phyloP scores from a whole-genome alignment of 2,797 vertebrate species.

The Anguilla anguilla region DNA sequence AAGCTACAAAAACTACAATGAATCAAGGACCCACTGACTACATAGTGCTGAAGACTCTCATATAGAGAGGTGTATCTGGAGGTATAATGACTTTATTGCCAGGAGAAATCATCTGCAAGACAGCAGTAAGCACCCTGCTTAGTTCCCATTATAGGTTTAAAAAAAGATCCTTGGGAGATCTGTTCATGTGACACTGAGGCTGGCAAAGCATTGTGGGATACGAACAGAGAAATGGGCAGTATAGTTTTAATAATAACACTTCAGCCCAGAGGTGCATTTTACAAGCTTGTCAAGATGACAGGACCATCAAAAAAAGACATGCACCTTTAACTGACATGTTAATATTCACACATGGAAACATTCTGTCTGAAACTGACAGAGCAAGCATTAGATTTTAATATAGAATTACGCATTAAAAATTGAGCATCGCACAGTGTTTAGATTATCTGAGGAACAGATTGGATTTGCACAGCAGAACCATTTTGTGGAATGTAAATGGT shows the following conservation, averaged over 20 bases:
- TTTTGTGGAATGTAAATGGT: neutral
- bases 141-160: neutral
- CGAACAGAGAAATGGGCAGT: neutral
- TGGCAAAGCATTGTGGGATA: neutral
- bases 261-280: neutral
- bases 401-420: neutral
- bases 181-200: neutral
- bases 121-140: neutral
- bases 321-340: neutral
- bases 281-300: neutral
- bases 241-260: conserved; percentile 5
- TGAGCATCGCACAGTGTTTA: neutral
- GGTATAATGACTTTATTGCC: neutral
- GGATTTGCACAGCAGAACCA: neutral
- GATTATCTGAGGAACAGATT: neutral
- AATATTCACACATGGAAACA: neutral
- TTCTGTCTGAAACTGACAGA: neutral
- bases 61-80: neutral
- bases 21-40: neutral
- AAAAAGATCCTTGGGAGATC: neutral
- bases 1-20: neutral
- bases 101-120: neutral
- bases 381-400: neutral
- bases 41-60: neutral
- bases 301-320: neutral